Evolutionary conservation across 2,113 vertebrate genomes (phyloP).

Genomic region (Lonchura striata): DNA sequence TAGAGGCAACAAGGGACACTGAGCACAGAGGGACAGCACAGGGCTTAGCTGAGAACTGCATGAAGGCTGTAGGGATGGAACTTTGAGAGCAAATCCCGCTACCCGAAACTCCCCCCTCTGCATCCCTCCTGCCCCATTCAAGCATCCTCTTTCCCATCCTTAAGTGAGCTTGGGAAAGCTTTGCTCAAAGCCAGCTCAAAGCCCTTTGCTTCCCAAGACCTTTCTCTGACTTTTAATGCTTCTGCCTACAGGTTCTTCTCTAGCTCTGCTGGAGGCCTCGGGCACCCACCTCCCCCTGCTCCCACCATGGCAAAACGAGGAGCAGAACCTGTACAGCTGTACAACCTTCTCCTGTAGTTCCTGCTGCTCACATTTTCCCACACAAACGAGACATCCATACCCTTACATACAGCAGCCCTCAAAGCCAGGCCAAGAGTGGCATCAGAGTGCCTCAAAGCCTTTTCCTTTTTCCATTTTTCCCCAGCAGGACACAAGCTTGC

Average conservation of each 20-base stretch:
- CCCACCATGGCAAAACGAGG: rapidly evolving
- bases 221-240: background rate
- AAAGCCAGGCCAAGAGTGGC: background rate
- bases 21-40: background rate
- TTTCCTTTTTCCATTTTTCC: background rate
- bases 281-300: background rate
- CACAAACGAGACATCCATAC: background rate
- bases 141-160: background rate
- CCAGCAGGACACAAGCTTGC: background rate
- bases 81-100: background rate
- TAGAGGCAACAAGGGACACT: background rate
- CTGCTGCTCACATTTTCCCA: background rate
- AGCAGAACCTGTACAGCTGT: background rate
- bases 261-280: background rate
- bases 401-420: background rate
- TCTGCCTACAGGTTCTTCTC: background rate
- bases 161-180: background rate
- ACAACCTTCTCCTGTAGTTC: background rate
- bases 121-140: background rate
- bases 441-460: background rate
- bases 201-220: background rate
- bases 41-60: background rate
- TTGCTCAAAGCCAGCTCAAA: background rate
- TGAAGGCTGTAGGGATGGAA: no score
- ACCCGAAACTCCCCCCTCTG: rapidly evolving